These are phyloP conservation scores for Tenthredo scrophulariae DNA, from an alignment of 2,888 invertebrate species.

Conservation along the genomic window DNA sequence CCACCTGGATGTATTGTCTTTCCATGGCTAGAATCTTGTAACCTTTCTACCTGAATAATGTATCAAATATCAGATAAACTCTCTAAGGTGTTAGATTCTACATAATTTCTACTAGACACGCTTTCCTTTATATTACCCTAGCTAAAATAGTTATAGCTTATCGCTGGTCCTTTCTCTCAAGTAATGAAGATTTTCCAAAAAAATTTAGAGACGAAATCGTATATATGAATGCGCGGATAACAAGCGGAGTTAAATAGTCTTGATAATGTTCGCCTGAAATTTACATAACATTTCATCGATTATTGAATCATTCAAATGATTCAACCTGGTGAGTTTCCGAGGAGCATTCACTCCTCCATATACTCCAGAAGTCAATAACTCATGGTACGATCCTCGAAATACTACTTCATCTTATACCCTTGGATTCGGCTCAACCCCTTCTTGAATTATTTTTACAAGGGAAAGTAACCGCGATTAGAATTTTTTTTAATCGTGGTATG, in stretches of 20 bases:
- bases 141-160: too few species aligned
- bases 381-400: not conserved
- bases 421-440: not conserved
- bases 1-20: slow-evolving; percentile 10
- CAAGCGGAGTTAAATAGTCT: not conserved
- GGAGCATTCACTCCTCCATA: not conserved
- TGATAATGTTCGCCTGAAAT: not conserved
- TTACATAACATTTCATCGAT: not conserved
- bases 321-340: not conserved
- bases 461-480: not conserved
- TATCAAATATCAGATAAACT: not conserved
- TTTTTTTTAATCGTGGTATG: not conserved
- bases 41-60: not conserved
- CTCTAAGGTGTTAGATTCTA: not conserved
- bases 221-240: not conserved
- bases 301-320: not conserved
- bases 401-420: not conserved
- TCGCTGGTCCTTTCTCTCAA: too few species aligned
- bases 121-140: too few species aligned
- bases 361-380: not conserved
- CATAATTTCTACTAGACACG: not conserved
- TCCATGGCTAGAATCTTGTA: not conserved
- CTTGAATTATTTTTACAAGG: not conserved
- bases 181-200: not conserved
- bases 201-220: not conserved